Percentiles rank a stretch among this genome's conserved stretches.
phyloP scores from a whole-genome alignment of 1,140 invertebrate species.

The Trinorchestia longiramus region DNA sequence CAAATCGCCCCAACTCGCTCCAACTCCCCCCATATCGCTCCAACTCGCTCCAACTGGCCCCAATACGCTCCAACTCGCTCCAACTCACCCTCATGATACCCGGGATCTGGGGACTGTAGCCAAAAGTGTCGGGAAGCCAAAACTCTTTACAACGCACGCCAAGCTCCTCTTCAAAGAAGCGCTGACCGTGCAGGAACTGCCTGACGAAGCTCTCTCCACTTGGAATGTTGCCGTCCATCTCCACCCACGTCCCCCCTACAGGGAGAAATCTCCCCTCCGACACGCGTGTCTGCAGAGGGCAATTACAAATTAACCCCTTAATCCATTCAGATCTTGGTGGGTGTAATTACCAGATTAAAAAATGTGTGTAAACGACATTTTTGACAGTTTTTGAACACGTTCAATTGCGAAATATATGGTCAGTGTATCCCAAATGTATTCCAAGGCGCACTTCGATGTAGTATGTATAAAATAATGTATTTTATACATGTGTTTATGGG shows the following conservation, averaged over 20 bases:
- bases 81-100: slow-evolving; percentile 72
- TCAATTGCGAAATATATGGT: too few relatives aligned
- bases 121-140: slow-evolving; percentile 76
- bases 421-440: too few relatives aligned
- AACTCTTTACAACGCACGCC: slow-evolving; percentile 71
- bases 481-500: too few relatives aligned
- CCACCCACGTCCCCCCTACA: slow-evolving; percentile 72
- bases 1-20: not conserved
- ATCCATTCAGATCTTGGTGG: too few relatives aligned
- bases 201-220: slow-evolving; percentile 75
- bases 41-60: not conserved
- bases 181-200: slow-evolving; percentile 75
- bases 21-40: too few relatives aligned
- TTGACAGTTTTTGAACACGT: too few relatives aligned
- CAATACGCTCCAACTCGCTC: not conserved
- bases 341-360: too few relatives aligned
- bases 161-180: slow-evolving; percentile 74
- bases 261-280: slow-evolving; percentile 58
- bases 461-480: too few relatives aligned
- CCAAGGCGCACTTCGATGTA: too few relatives aligned
- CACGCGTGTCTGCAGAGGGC: slow-evolving; percentile 22
- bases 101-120: slow-evolving; percentile 75
- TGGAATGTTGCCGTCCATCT: slow-evolving; percentile 75
- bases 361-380: too few relatives aligned
- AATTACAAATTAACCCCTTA: not conserved